Evolutionary conservation across 2,888 invertebrate species (phyloP), one percentile per base, ranked within the genome.

Genomic region (Corbicula japonica): DNA sequence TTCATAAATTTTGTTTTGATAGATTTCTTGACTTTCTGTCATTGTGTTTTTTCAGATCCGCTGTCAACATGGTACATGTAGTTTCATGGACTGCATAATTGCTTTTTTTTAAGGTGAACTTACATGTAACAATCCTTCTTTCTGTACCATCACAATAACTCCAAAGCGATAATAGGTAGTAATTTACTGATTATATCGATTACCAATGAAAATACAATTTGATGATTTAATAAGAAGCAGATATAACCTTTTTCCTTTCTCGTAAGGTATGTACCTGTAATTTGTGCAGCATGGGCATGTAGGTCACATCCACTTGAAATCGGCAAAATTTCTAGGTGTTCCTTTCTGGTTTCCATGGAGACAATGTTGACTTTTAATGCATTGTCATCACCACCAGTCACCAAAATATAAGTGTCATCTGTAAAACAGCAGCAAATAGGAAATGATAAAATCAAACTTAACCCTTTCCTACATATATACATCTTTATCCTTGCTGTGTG

Each of bases 321-420:
- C 28, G 62, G 69, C 8, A 63, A 66, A 38, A 65, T 54, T 26
- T 52, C 28, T 15, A 61, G 28, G 15, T 28, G 30, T 4, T 38
- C 18, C 38, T 50, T 54, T 6, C n/a, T 34, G 12, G 61, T 60
- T 28, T 52, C 61, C 38, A 80, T 68, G 34, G 63, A 15, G 4
- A 80, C 26, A 4, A 69, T 3, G 46, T 23, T 60, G 18, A 76
- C 65, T n/a, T 69, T 61, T 1, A 80, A 1, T 4, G 83, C 83
- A 76, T 96, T 97, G 91, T 98, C 97, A 91, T 98, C 98, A 0
- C 98, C 97, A 3, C 97, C 97, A 6, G 96, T 96, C 0, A 95
- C 94, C 62, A 97, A 87, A 48, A 96, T 87, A 63, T 95, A 92
- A 38, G 90, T 89, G 23, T 94, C 90, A 26, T 94, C 92, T 73